phyloP scores from a whole-genome alignment of 2,888 invertebrate species.

The Lampropteryx suffumata region DNA sequence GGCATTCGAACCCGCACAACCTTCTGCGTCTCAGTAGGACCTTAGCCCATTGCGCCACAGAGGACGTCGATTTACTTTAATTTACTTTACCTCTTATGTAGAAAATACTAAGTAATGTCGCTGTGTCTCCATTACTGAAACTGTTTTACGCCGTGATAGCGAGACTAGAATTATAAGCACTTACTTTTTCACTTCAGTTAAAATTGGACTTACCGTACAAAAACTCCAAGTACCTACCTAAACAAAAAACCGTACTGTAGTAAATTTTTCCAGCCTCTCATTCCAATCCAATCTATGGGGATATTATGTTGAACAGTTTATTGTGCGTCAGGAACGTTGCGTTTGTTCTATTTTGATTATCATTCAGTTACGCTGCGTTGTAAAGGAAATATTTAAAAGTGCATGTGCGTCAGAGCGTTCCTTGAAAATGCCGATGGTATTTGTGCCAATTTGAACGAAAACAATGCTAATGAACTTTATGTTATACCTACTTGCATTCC shows the following conservation, averaged over 20 bases:
- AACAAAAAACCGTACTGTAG: background rate
- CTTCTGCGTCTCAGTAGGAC: too few species aligned
- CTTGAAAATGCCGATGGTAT: constrained; percentile 11
- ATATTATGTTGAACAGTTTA: background rate
- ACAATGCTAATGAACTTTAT: constrained; percentile 22
- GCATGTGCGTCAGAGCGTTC: constrained; percentile 31
- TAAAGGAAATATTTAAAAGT: constrained; percentile 27
- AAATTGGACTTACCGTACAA: background rate
- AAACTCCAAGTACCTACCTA: background rate
- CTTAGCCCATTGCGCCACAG: too few species aligned
- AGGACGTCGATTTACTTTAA: too few species aligned
- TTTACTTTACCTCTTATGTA: too few species aligned
- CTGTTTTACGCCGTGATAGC: too few species aligned
- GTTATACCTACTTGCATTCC: background rate
- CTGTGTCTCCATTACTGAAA: too few species aligned
- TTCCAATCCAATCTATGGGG: background rate
- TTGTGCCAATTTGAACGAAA: constrained; percentile 29
- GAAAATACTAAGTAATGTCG: too few species aligned
- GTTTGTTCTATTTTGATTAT: constrained; percentile 15
- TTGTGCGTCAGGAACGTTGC: background rate
- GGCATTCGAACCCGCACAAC: too few species aligned
- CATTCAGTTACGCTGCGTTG: constrained; percentile 12
- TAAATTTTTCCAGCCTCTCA: background rate
- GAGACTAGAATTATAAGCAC: too few species aligned
- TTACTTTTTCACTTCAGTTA: too few species aligned